Evolutionary conservation across 2,797 vertebrate genomes (phyloP).

Genomic region (Varecia variegata): DNA sequence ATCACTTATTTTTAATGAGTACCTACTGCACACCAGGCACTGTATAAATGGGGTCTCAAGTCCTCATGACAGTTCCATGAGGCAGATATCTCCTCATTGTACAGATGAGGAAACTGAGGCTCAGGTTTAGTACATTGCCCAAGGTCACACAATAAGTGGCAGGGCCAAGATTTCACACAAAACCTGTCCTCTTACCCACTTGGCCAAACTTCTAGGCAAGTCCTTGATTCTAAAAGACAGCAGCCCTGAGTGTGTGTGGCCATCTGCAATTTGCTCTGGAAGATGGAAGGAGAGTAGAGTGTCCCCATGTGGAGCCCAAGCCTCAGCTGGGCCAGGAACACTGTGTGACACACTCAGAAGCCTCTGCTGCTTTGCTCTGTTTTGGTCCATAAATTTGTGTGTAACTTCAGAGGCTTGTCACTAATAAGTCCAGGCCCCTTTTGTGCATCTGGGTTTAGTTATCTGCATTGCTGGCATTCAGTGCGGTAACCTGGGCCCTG

Average conservation of each 20-base stretch:
- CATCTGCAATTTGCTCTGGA: not conserved
- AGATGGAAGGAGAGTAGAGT: not conserved
- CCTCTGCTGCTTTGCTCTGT: not conserved
- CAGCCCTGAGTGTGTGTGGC: not conserved
- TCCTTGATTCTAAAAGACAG: not conserved
- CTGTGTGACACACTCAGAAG: not conserved
- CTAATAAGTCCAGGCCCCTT: not conserved
- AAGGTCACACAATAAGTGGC: not conserved
- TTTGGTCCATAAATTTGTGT: not conserved
- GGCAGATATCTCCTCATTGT: not conserved
- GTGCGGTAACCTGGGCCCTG: not conserved
- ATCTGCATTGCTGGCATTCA: not conserved
- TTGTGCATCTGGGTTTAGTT: not conserved
- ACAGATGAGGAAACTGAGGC: not conserved
- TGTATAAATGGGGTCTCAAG: not conserved
- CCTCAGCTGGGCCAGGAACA: not conserved
- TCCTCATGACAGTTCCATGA: not conserved
- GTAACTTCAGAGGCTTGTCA: not conserved
- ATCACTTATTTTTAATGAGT: not conserved
- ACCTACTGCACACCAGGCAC: not conserved
- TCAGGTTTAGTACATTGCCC: not conserved
- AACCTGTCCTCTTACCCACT: not conserved
- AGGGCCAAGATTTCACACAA: not conserved
- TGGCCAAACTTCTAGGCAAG: not conserved
- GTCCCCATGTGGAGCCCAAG: not conserved